Conservation (phyloP, 2,113 vertebrate species). For the Corvus hawaiiensis region DNA sequence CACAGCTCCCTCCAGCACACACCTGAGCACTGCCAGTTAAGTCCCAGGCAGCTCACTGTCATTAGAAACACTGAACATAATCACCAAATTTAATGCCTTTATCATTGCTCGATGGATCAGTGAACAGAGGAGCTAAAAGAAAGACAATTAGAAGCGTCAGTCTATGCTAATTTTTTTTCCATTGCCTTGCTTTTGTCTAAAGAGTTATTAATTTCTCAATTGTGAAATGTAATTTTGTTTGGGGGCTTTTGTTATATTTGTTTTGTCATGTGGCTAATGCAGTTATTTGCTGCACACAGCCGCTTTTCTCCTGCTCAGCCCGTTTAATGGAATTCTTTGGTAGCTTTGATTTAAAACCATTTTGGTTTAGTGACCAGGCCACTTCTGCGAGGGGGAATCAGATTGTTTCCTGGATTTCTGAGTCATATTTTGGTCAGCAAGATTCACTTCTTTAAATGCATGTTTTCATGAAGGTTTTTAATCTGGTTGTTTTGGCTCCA, state of each 20-base stretch:
- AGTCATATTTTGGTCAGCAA: background rate
- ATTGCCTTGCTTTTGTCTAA: slow-evolving; percentile 58
- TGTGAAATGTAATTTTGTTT: slow-evolving; percentile 69
- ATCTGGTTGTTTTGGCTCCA: background rate
- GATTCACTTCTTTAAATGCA: background rate
- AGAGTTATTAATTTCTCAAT: slow-evolving; percentile 66
- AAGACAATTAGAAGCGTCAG: slow-evolving; percentile 64
- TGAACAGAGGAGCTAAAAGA: slow-evolving; percentile 60
- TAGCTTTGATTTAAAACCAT: slow-evolving; percentile 32
- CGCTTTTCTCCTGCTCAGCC: background rate
- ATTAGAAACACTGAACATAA: slow-evolving; percentile 66
- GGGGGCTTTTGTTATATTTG: slow-evolving; percentile 44
- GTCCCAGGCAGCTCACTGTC: slow-evolving; percentile 47
- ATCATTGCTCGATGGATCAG: slow-evolving; percentile 68
- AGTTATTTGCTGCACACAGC: background rate
- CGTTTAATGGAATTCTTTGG: slow-evolving; percentile 23
- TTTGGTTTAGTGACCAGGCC: slow-evolving; percentile 34
- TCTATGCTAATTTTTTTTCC: slow-evolving; percentile 31
- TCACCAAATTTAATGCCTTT: slow-evolving; percentile 71
- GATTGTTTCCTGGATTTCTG: slow-evolving; percentile 8
- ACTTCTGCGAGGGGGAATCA: slow-evolving; percentile 18
- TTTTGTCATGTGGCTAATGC: slow-evolving; percentile 48
- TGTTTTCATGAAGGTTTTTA: background rate
- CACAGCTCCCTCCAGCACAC: slow-evolving; percentile 9
- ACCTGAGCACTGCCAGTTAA: slow-evolving; percentile 49